phyloP scores from a whole-genome alignment of 2,888 invertebrate genomes.

The Noctua fimbriata region DNA sequence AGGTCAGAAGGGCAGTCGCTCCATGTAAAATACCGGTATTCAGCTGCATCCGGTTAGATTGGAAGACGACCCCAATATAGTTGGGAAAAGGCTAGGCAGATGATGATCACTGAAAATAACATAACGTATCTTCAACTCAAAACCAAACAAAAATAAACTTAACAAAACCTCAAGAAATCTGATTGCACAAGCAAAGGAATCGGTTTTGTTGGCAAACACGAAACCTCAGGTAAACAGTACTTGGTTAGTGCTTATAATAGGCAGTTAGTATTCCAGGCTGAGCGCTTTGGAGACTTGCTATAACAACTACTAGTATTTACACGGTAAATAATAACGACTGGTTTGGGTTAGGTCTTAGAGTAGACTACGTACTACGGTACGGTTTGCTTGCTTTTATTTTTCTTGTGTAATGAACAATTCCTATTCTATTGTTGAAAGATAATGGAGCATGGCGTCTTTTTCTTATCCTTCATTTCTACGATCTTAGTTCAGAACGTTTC shows the following conservation, averaged over 20 bases:
- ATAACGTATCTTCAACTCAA: background rate
- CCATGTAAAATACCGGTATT: too few species aligned
- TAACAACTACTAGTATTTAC: constrained; percentile 50
- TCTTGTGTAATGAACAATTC: background rate
- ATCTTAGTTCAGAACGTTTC: constrained; percentile 48
- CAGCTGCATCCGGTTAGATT: too few species aligned
- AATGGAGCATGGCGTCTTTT: background rate
- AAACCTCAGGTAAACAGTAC: constrained; percentile 36
- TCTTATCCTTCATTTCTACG: background rate
- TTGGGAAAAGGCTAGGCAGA: too few species aligned
- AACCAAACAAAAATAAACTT: background rate
- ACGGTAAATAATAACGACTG: constrained; percentile 49
- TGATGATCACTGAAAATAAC: too few species aligned
- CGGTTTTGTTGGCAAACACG: constrained; percentile 36
- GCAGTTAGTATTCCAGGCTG: constrained; percentile 56
- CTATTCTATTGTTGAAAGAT: background rate
- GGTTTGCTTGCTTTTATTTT: background rate
- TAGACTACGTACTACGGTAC: background rate
- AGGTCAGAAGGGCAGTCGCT: too few species aligned
- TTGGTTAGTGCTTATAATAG: constrained; percentile 44
- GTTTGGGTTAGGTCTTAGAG: constrained; percentile 3
- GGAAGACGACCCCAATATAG: too few species aligned
- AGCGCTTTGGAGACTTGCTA: constrained; percentile 34
- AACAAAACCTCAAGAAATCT: constrained; percentile 26
- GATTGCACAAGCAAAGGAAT: constrained; percentile 22